Base-by-base conservation (phyloP, 2,888 invertebrate genomes). In the Ochlodes sylvanus region DNA sequence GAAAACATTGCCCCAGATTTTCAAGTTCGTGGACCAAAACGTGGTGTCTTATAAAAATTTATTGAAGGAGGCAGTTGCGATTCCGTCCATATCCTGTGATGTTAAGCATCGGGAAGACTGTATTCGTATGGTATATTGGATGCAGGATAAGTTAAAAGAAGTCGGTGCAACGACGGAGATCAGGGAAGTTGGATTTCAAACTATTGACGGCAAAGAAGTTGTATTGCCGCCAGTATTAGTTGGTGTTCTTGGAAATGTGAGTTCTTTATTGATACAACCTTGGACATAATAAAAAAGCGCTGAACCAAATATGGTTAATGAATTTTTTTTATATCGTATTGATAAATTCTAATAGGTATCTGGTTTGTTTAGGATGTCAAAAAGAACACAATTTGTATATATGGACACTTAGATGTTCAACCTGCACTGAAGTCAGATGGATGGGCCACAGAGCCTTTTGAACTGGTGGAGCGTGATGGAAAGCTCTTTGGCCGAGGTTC, bases 331-430 rank as follows among this genome's bases (percentile, higher is more conserved):
- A 47, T 50, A 54, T 21, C 27, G 14, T 12, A 54, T 12, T 27
- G 27, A 27, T 9, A 21, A 14, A 54, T 56, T 34, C 14, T 21
- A 21, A 21, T 17, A 10, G 27, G 34, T 56, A 14, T 34, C 70
- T 32, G 60, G 32, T 27, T 69, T 70, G 73, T 70, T 61, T 65
- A 94, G 94, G 98, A 99, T 83, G 92, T 95, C 0, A 94, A 94
- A 50, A 99, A 99, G 92, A 98, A 98, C 83, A 99, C 99, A 7
- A 95, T 99, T 54, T 95, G 98, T 69, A 94, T 99, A 68, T 99
- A 99, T 87, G 99, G 99, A 0, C 99, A 99, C 91, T 94, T 99
- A 81, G 99, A 99, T 94, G 99, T 99, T 0, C 99, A 99, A 86
- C 99, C 99, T 10, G 99, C 99, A 0, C 86, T 96, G 38, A 96